Base-by-base conservation (phyloP, 2,797 vertebrate genomes). In the Atherinosoma microstoma region DNA sequence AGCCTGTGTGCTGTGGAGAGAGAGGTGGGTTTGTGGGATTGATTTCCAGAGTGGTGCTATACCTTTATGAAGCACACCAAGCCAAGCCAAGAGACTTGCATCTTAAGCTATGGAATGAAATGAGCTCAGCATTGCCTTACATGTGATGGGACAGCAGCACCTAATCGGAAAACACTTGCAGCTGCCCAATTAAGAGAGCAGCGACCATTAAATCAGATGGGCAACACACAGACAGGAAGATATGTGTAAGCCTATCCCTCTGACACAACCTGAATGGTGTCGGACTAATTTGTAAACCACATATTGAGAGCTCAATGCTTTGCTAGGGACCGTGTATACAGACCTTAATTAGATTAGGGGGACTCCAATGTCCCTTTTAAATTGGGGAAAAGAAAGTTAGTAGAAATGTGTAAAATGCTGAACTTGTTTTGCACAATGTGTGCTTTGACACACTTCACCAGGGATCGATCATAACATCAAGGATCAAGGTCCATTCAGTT, bases 1-100 rank as follows among this genome's bases (percentile, higher is more conserved):
- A 47, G 78, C 84, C 90, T 89, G 88, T 93, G 91, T 92, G 69
- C 86, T 87, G 82, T 38, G 67, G 76, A 68, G 84, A 81, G 83
- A 80, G 77, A 73, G 80, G 79, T 60, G 67, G 86, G 76, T 51
- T 73, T 75, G 64, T 73, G 66, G 88, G 90, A 91, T 93, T 84
- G 82, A 88, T 89, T 93, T 91, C 87, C 79, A 92, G 82, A 84
- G 76, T 79, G 82, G 54, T 77, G 45, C 81, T 86, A 67, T 76
- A 86, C 84, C 71, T 77, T 85, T 65, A 80, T 77, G 66, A 87
- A 81, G 76, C 65, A 74, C 78, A 84, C 80, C 73, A 67, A 27
- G 16, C 72, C 68, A 30, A 66, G 82, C 70, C 80, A 80, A 65
- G 75, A 71, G 69, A 68, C 67, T 72, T 68, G 40, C 65, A 78